Base-by-base conservation (phyloP, 2,888 invertebrate genomes). In the Ochropacha duplaris region DNA sequence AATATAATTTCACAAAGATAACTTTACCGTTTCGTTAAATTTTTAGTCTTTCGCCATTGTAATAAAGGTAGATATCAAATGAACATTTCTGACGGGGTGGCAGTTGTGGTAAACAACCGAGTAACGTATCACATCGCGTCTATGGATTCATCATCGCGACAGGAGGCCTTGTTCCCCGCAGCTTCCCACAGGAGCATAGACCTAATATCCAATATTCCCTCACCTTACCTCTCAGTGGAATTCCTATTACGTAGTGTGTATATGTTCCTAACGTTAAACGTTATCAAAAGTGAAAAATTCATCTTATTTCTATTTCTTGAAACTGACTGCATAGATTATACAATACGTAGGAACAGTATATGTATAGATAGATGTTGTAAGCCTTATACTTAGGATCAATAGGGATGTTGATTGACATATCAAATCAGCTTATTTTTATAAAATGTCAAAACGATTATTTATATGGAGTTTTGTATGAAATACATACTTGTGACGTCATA, bases 111-210 rank as follows among this genome's bases (percentile, higher is more conserved):
- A 74, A 78, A 72, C 71, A 65, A 69, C 68, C 69, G 72, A 74
- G 79, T 81, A 78, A 36, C 75, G 79, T 71, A 79, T 79, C 82
- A 74, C 76, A 72, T 74, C 68, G 74, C 61, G 75, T 76, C 76
- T 84, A 77, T 66, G 86, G 84, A 83, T 87, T 86, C 84, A 84
- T 87, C 79, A 72, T 78, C 92, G 69, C 92, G 83, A 87, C 90
- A 88, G 92, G 92, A 86, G 88, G 88, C 75, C 83, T 28, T 62
- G 68, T 76, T 81, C 77, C 71, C 77, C 71, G 67, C 65, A 63
- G 74, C 72, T 69, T 73, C 79, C 80, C 70, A 60, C 67, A 59
- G 64, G 58, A 72, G 63, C 62, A 68, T 63, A 66, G 58, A 64
- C 63, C 71, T 75, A 78, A 83, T 79, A 86, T 85, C 68, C 73